Conservation (phyloP, 23 tunicate species). For the Phallusia fumigata region DNA sequence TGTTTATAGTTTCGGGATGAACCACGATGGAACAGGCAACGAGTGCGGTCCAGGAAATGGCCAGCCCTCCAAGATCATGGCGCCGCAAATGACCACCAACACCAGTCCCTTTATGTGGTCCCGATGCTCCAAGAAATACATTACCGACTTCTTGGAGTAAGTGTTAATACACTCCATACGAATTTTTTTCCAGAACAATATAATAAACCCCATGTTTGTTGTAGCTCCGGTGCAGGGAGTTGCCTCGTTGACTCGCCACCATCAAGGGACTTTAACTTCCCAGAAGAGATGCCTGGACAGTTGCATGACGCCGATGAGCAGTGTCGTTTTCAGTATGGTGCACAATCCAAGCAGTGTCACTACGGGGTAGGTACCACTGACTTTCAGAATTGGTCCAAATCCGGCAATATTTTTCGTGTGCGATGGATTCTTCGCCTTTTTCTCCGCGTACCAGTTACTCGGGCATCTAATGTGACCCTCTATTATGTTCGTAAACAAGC, state of each 20-base stretch:
- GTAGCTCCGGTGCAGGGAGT: constrained; percentile 72
- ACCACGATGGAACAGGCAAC: constrained; percentile 87
- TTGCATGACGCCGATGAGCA: constrained; percentile 94
- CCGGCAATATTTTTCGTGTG: not conserved
- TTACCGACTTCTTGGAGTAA: constrained; percentile 91
- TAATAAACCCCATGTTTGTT: not conserved
- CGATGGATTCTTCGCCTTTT: no score
- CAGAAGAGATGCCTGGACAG: constrained; percentile 90
- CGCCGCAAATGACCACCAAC: constrained; percentile 63
- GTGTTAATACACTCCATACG: constrained; percentile 27
- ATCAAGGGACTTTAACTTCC: constrained; percentile 63
- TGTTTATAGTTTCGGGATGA: constrained; percentile 92
- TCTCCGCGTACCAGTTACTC: not conserved
- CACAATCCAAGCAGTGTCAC: constrained; percentile 80
- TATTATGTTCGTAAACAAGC: not conserved
- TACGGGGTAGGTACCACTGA: constrained; percentile 63
- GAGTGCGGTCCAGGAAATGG: constrained; percentile 73
- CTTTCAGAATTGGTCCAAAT: not conserved
- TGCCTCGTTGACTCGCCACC: constrained; percentile 81
- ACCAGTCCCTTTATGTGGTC: constrained; percentile 95
- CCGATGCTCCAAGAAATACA: constrained; percentile 86
- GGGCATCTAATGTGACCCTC: not conserved
- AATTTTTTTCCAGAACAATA: not conserved
- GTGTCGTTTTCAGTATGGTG: constrained; percentile 90
- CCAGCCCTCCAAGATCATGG: constrained; percentile 89